Conservation (phyloP, 2,113 vertebrate genomes). For the Acinonyx jubatus region DNA sequence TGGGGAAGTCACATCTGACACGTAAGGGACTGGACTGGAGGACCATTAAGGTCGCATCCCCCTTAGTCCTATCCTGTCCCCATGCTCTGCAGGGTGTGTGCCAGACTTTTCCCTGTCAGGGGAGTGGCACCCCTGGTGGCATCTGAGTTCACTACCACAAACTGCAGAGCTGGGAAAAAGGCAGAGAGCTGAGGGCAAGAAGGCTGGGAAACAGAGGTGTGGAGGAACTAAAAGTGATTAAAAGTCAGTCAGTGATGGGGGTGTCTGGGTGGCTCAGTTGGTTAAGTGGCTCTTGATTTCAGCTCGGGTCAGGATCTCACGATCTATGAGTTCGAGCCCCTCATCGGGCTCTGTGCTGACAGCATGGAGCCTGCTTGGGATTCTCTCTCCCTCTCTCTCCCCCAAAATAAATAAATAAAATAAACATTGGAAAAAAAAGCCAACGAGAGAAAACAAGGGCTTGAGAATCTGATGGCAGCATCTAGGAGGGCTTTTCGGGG, state of each 20-base stretch:
- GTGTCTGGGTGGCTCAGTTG: too few species aligned
- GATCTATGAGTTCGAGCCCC: too few species aligned
- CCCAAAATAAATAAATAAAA: too few species aligned
- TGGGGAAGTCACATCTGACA: not conserved
- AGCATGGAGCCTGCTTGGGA: too few species aligned
- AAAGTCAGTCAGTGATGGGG: too few species aligned
- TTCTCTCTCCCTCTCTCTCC: too few species aligned
- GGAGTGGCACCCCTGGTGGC: not conserved
- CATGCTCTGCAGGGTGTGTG: accelerated
- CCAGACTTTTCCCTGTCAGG: not conserved
- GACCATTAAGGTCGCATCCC: accelerated
- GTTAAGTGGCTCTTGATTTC: too few species aligned
- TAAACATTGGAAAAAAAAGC: too few species aligned
- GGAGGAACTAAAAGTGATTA: not conserved
- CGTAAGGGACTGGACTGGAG: not conserved
- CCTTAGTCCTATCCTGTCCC: not conserved
- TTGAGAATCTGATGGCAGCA: too few species aligned
- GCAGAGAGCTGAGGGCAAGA: not conserved
- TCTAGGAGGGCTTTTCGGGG: not conserved
- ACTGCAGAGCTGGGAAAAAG: accelerated
- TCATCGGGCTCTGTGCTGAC: too few species aligned
- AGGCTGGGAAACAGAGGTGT: accelerated
- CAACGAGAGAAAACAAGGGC: not conserved
- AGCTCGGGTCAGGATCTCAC: too few species aligned
- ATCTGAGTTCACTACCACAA: not conserved